Conservation (phyloP, 1,140 invertebrate genomes). For the Drosophila quadrilineata region DNA sequence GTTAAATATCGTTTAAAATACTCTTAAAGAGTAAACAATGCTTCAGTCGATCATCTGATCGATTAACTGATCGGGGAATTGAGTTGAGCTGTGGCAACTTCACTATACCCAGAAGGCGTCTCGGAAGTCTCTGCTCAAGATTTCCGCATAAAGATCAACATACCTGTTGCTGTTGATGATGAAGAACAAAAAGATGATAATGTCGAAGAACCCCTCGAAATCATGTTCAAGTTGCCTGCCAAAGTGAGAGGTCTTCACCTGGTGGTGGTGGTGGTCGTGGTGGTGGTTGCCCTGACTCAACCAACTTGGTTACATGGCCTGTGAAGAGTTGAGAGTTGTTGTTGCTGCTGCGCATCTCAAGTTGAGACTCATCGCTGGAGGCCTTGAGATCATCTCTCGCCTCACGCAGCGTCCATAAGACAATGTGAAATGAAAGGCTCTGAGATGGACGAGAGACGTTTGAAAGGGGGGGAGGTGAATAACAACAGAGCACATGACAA, state of each 20-base stretch:
- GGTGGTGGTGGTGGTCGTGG: background rate
- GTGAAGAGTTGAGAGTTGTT: too few relatives aligned
- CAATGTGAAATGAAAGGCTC: background rate
- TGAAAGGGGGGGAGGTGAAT: background rate
- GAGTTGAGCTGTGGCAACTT: too few relatives aligned
- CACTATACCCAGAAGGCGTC: constrained; percentile 21
- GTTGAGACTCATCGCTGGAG: constrained; percentile 7
- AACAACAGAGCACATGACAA: background rate
- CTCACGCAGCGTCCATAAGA: background rate
- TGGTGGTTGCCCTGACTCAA: constrained; percentile 6
- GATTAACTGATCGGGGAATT: too few relatives aligned
- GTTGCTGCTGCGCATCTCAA: too few relatives aligned
- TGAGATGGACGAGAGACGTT: background rate
- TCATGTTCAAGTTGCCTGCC: too few relatives aligned
- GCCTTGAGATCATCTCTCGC: constrained; percentile 22
- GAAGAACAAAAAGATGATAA: too few relatives aligned
- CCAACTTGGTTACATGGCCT: constrained; percentile 30
- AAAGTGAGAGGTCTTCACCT: constrained; percentile 17
- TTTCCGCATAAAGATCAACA: constrained; percentile 25
- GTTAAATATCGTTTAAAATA: too few relatives aligned
- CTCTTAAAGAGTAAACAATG: too few relatives aligned
- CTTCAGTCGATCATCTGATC: too few relatives aligned
- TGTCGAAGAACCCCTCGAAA: too few relatives aligned
- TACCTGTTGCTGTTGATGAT: background rate
- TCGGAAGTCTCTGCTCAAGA: constrained; percentile 29